Conservation (phyloP, 2,888 invertebrate genomes). For the Seira ritae region DNA sequence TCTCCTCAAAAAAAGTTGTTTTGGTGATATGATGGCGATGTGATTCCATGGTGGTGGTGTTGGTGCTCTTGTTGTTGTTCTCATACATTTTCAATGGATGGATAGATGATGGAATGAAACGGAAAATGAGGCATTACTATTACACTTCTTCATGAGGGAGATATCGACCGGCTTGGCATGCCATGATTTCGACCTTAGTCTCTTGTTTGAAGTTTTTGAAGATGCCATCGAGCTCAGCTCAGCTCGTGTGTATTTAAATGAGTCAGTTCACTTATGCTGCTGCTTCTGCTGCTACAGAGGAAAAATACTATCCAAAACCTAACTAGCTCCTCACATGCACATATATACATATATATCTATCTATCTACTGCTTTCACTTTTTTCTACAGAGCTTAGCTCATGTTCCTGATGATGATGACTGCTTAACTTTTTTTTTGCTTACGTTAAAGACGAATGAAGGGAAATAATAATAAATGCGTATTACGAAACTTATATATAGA, state of each 20-base stretch:
- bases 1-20: neutral
- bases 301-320: too few relatives aligned
- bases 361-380: neutral
- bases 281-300: too few relatives aligned
- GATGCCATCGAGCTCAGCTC: slow-evolving; percentile 43
- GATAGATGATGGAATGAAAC: slow-evolving; percentile 44
- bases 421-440: neutral
- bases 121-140: slow-evolving; percentile 55
- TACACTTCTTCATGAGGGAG: slow-evolving; percentile 35
- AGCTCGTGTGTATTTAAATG: slow-evolving; percentile 56
- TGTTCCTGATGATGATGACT: too few relatives aligned
- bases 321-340: too few relatives aligned
- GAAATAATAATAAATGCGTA: too few relatives aligned
- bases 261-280: too few relatives aligned
- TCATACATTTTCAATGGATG: neutral
- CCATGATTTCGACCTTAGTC: slow-evolving; percentile 42
- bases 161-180: slow-evolving; percentile 51
- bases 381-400: neutral
- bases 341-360: neutral
- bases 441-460: neutral
- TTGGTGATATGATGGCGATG: too few relatives aligned
- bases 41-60: too few relatives aligned
- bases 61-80: slow-evolving; percentile 26
- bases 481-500: neutral
- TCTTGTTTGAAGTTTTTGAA: slow-evolving; percentile 44